These are phyloP conservation scores for Alitta virens DNA, from an alignment of 2,888 invertebrate genomes.

Conservation along the genomic window DNA sequence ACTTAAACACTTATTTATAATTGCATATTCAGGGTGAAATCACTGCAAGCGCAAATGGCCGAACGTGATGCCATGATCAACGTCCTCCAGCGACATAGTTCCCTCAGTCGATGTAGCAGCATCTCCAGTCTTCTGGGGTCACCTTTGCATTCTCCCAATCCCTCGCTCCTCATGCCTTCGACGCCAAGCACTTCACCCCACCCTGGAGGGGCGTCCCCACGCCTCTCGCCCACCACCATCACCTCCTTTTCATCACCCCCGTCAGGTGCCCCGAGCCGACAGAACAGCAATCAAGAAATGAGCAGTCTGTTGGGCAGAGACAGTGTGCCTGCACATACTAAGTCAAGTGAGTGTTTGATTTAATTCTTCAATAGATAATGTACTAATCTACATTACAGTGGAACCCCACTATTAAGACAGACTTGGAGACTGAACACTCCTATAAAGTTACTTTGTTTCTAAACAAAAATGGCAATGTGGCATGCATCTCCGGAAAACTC, in stretches of 20 bases:
- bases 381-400: neutral
- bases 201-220: neutral
- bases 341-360: slow-evolving; percentile 11
- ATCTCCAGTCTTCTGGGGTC: slow-evolving; percentile 47
- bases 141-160: slow-evolving; percentile 51
- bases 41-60: slow-evolving; percentile 81
- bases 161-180: slow-evolving; percentile 38
- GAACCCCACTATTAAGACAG: too few relatives aligned
- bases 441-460: too few relatives aligned
- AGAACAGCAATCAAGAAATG: slow-evolving; percentile 24
- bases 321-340: slow-evolving; percentile 3
- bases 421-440: too few relatives aligned
- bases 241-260: slow-evolving; percentile 6
- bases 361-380: neutral
- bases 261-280: slow-evolving; percentile 19
- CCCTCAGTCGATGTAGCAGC: slow-evolving; percentile 49
- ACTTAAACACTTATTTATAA: too few relatives aligned
- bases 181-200: slow-evolving; percentile 25
- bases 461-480: too few relatives aligned
- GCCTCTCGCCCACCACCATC: slow-evolving; percentile 1
- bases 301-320: neutral
- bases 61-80: slow-evolving; percentile 89
- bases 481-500: too few relatives aligned
- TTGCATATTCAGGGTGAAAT: slow-evolving; percentile 67
- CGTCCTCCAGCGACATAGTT: slow-evolving; percentile 67